Evolutionary conservation across 2,888 invertebrate genomes (phyloP), one percentile per base, ranked within the genome.

Genomic region (Sesia bembeciformis): DNA sequence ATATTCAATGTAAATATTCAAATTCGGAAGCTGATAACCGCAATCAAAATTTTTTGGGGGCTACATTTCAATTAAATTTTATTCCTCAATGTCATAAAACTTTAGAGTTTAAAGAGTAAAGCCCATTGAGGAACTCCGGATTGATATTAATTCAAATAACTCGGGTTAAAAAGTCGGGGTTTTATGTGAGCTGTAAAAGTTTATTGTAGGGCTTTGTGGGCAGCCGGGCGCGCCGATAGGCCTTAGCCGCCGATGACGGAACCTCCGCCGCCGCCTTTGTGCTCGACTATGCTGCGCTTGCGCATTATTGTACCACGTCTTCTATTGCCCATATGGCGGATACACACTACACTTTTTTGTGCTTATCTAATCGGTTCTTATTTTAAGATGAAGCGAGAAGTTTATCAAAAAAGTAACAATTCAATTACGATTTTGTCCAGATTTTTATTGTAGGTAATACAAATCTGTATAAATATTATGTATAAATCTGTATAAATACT

Each of bases 61-160:
- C 77, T 77, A 88, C 89, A 81, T 88, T 87, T 89, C 88, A 89
- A 89, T 89, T 89, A 88, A 89, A 85, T 87, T 89, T 89, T 88
- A 89, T 89, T 85, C 78, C 83, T 83, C 85, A 81, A 83, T 74
- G 81, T 84, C 86, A 82, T 89, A 89, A 89, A 89, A 87, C 76
- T 88, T 87, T 87, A 89, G 83, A 83, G 84, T 87, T 83, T 80
- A 88, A 89, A 86, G 81, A 87, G 88, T 88, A 81, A 88, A 88
- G 84, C 84, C 89, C 89, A 89, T 88, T 89, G 88, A 89, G 87
- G 78, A 87, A 86, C 85, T 85, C 85, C 80, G 88, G 83, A 88
- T 88, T 86, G 87, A 89, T 88, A 89, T 88, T 87, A 89, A 89
- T 89, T 88, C 89, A 89, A 89, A 89, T 89, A 89, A 88, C 83